Evolutionary conservation across 2,888 invertebrate species (phyloP), one percentile per base, ranked within the genome.

Genomic region (Margaritifera margaritifera): DNA sequence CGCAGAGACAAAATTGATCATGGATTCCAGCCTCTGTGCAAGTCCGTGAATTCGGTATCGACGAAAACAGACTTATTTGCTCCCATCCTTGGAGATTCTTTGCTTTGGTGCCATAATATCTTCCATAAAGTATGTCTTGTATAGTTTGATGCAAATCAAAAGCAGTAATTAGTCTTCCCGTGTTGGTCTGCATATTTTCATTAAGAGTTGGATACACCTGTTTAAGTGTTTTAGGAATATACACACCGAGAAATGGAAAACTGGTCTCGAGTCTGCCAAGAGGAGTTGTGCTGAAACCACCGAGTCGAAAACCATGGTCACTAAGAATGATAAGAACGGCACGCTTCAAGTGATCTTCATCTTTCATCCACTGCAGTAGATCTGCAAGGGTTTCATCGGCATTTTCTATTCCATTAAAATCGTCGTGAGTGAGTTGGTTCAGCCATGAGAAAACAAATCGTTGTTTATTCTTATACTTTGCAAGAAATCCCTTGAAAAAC

Each of bases 1-100:
- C 94, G 80, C 97, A 97, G 27, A 95, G 94, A 88, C 97, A 97
- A 94, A 94, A 97, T 87, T 96, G 95, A 51, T 93, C 93, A 0
- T 93, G 93, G 69, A 97, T 95, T 0, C 92, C 93, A 0, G 96
- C 96, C 70, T 92, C 91, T 64, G 92, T 91, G 86, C 97, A 97
- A 0, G 94, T 95, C 58, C 97, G 91, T 66, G 92, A 91, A 54
- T 87, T 89, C 0, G 94, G 93, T 71, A 97, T 92, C 64, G 93
- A 92, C 50, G 93, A 89, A 88, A 97, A 96, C 64, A 96, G 91
- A 88, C 96, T 96, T 15, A 82, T 76, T 4, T 80, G 77, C 22
- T 67, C 69, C 25, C 63, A 56, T 18, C 64, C 22, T 2, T 52
- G 22, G 11, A 51, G 25, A 24, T 51, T 50, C 22, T 64, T 8